phyloP scores from a whole-genome alignment of 2,888 invertebrate species.

The Hypsopygia costalis region DNA sequence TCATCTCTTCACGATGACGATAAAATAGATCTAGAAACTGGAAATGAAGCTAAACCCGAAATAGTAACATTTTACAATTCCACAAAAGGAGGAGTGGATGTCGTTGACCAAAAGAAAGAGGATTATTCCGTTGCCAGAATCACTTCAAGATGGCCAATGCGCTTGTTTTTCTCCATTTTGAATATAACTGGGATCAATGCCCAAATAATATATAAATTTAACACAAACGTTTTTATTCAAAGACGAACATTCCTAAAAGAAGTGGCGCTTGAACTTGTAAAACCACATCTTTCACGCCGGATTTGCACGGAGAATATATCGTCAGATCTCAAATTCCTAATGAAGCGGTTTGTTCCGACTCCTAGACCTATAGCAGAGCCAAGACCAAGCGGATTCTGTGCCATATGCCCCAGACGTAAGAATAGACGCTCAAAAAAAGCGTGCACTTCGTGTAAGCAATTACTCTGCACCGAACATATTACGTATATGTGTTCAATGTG shows the following conservation, averaged over 20 bases:
- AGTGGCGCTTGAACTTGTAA: background rate
- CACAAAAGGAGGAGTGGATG: conserved; percentile 18
- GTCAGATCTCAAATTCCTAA: too few relatives aligned
- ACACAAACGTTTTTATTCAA: background rate
- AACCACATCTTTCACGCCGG: too few relatives aligned
- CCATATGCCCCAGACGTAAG: background rate
- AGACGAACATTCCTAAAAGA: background rate
- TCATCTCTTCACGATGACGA: conserved; percentile 22
- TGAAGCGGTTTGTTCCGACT: too few relatives aligned
- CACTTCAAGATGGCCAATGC: conserved; percentile 27
- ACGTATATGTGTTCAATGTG: conserved; percentile 1
- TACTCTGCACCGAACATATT: background rate
- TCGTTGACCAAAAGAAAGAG: conserved; percentile 28
- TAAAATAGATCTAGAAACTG: conserved; percentile 19
- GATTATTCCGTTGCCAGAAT: conserved; percentile 26
- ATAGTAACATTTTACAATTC: conserved; percentile 10
- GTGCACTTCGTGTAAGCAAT: background rate
- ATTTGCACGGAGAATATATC: too few relatives aligned
- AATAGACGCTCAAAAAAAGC: background rate
- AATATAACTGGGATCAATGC: conserved; percentile 21
- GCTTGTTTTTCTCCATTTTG: conserved; percentile 26
- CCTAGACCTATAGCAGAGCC: background rate
- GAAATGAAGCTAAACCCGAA: conserved; percentile 19
- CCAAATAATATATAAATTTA: conserved; percentile 13
- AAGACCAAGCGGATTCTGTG: background rate